phyloP scores from a whole-genome alignment of 2,113 vertebrate species.

The Myotis yumanensis region DNA sequence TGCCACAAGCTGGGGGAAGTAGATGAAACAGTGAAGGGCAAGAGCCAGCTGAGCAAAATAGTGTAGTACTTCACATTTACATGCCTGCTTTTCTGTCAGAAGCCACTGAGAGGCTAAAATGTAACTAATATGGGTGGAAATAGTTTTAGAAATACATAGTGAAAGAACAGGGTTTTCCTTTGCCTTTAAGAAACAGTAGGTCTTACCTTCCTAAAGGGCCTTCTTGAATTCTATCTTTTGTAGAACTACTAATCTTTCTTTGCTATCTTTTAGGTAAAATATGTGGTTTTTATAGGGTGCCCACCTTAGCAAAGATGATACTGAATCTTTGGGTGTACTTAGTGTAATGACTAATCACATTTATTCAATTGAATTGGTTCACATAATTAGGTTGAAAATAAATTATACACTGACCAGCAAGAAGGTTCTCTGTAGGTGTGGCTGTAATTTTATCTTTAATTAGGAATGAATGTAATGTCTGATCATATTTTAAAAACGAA shows the following conservation, averaged over 20 bases:
- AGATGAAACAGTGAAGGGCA: background rate
- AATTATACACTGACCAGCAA: background rate
- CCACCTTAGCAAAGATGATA: constrained; percentile 4
- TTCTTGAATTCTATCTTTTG: background rate
- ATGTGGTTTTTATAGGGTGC: constrained; percentile 27
- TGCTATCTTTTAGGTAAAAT: constrained; percentile 31
- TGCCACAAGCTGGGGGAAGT: background rate
- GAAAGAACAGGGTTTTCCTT: background rate
- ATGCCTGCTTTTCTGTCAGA: background rate
- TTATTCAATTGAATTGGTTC: background rate
- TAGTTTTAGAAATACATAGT: background rate
- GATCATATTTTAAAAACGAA: background rate
- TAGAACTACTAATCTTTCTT: background rate
- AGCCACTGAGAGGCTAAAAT: background rate
- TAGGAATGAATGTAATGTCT: background rate
- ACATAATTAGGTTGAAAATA: constrained; percentile 34
- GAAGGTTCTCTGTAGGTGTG: constrained; percentile 33
- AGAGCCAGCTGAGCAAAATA: background rate
- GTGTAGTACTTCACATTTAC: background rate
- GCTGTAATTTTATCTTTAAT: constrained; percentile 57
- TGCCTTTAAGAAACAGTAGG: constrained; percentile 15
- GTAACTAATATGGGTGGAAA: background rate
- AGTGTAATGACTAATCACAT: background rate
- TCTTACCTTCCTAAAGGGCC: constrained; percentile 26
- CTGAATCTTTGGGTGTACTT: background rate